Conservation (phyloP, 2,888 invertebrate species). For the Amphiduros pacificus region DNA sequence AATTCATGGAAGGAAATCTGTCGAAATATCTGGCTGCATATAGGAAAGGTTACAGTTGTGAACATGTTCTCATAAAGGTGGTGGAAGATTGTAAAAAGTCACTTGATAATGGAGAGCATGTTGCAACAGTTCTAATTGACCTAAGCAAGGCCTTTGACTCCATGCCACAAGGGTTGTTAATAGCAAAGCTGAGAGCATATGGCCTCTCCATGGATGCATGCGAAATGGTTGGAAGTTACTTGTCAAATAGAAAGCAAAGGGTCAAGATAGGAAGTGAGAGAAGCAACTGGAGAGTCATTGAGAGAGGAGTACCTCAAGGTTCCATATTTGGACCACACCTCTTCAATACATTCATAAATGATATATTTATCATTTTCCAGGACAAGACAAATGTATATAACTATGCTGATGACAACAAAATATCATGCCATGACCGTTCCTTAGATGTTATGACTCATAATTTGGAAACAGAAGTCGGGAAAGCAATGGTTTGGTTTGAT, state of each 20-base stretch:
- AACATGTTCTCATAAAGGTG: background rate
- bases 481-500: too few relatives aligned
- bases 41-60: background rate
- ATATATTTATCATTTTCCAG: too few relatives aligned
- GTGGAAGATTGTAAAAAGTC: background rate
- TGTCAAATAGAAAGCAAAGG: background rate
- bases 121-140: background rate
- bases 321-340: too few relatives aligned
- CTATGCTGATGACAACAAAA: too few relatives aligned
- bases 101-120: background rate
- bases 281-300: background rate
- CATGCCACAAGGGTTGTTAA: background rate
- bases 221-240: background rate
- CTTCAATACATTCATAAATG: too few relatives aligned
- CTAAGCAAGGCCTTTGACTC: background rate
- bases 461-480: too few relatives aligned
- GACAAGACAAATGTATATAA: too few relatives aligned
- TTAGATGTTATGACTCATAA: too few relatives aligned
- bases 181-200: background rate
- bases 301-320: background rate
- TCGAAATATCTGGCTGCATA: background rate
- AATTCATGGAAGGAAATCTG: background rate
- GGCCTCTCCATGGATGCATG: background rate
- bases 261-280: background rate
- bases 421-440: too few relatives aligned